phyloP scores from a whole-genome alignment of 2,888 invertebrate species.

The Galeopsomyia nigrocyanea region DNA sequence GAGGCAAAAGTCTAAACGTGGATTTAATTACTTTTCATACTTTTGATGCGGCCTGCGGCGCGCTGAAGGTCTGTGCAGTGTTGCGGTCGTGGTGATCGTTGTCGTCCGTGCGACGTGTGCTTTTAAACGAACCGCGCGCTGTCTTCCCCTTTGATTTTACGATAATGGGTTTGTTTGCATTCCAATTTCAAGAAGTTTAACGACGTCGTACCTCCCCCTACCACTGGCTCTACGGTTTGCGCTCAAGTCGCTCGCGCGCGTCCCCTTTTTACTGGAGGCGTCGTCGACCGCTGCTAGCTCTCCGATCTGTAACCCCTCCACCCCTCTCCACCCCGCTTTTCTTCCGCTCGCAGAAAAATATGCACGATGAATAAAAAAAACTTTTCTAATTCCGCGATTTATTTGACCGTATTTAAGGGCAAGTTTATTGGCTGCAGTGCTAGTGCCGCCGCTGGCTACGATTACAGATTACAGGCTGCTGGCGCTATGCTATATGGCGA shows the following conservation, averaged over 20 bases:
- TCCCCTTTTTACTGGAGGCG: conserved; percentile 40
- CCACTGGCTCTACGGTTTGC: conserved; percentile 20
- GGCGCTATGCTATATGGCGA: background rate
- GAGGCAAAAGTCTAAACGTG: conserved; percentile 51
- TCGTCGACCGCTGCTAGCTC: conserved; percentile 10
- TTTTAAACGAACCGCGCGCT: conserved; percentile 61
- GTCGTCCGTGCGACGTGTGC: conserved; percentile 52
- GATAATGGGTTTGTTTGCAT: conserved; percentile 66
- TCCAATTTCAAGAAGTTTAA: conserved; percentile 63
- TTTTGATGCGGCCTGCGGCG: conserved; percentile 59
- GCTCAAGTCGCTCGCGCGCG: background rate
- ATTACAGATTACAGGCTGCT: no score
- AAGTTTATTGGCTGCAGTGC: conserved; percentile 35
- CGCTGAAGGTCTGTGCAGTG: conserved; percentile 58
- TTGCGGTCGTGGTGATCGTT: conserved; percentile 51
- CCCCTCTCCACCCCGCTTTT: background rate
- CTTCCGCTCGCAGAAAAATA: conserved; percentile 35
- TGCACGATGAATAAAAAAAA: conserved; percentile 23
- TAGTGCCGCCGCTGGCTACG: background rate
- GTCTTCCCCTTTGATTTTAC: conserved; percentile 63
- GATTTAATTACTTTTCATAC: conserved; percentile 66
- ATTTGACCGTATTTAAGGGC: conserved; percentile 32
- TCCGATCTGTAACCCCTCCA: conserved; percentile 9
- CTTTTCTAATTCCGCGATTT: conserved; percentile 41
- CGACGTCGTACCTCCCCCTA: conserved; percentile 52